phyloP scores from a whole-genome alignment of 92 coral and sea anemone species.

The Diadumene lineata region DNA sequence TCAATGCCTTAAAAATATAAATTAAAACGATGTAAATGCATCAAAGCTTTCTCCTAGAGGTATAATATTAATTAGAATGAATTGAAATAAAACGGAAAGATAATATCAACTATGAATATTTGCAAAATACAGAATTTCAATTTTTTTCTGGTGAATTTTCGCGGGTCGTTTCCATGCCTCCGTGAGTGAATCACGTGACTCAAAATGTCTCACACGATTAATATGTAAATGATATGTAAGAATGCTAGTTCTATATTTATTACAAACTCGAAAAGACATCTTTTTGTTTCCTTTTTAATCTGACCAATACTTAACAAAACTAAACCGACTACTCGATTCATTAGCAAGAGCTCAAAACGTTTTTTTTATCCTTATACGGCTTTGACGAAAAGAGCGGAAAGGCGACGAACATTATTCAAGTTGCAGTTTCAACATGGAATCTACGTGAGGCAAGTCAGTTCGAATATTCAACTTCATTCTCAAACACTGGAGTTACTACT shows the following conservation, averaged over 20 bases:
- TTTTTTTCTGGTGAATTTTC: background rate
- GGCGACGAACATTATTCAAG: background rate
- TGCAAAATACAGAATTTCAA: background rate
- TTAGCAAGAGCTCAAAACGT: background rate
- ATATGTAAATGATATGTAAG: constrained; percentile 15
- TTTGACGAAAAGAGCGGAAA: background rate
- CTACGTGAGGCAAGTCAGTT: background rate
- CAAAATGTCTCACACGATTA: background rate
- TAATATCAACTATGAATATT: no score
- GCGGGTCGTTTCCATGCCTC: background rate
- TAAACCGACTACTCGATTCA: background rate
- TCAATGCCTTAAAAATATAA: no score
- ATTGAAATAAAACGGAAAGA: no score
- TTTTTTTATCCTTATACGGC: background rate
- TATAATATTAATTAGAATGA: no score
- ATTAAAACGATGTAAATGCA: background rate
- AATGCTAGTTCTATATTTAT: background rate
- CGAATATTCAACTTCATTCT: background rate
- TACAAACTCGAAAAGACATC: background rate
- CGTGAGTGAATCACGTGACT: constrained; percentile 10
- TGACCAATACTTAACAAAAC: background rate
- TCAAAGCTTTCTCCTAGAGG: no score
- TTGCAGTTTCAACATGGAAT: background rate
- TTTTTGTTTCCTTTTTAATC: background rate
- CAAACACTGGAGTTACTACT: background rate